phyloP scores from a whole-genome alignment of 2,113 vertebrate genomes.

The Pimephales promelas region DNA sequence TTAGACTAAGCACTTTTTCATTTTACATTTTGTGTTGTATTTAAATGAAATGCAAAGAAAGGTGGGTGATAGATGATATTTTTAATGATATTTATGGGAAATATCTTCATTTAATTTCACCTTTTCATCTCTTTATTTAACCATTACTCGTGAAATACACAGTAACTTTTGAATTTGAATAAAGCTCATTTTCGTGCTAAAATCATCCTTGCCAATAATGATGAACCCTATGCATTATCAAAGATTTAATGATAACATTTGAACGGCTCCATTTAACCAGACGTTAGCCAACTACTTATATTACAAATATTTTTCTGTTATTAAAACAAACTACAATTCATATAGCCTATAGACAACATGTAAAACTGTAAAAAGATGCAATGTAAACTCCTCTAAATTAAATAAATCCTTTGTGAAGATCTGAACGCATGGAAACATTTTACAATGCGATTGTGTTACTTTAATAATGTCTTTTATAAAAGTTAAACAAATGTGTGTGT shows the following conservation, averaged over 20 bases:
- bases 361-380: neutral
- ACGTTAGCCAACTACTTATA: neutral
- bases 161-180: neutral
- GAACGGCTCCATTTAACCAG: neutral
- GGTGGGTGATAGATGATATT: too few relatives aligned
- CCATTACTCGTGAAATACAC: neutral
- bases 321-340: too few relatives aligned
- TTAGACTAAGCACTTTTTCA: slow-evolving; percentile 38
- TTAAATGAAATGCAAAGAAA: neutral
- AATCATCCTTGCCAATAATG: neutral
- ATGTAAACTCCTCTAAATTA: neutral
- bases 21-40: neutral
- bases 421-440: neutral
- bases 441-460: neutral
- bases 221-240: neutral
- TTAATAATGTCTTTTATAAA: neutral
- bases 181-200: neutral
- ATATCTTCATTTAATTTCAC: neutral
- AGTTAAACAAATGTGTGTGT: neutral
- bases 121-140: neutral
- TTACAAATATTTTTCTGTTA: too few relatives aligned
- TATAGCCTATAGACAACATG: neutral
- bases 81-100: neutral
- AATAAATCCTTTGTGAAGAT: neutral
- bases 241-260: neutral